Evolutionary conservation across 2,113 vertebrate genomes (phyloP).

Genomic region (Phaethon lepturus): DNA sequence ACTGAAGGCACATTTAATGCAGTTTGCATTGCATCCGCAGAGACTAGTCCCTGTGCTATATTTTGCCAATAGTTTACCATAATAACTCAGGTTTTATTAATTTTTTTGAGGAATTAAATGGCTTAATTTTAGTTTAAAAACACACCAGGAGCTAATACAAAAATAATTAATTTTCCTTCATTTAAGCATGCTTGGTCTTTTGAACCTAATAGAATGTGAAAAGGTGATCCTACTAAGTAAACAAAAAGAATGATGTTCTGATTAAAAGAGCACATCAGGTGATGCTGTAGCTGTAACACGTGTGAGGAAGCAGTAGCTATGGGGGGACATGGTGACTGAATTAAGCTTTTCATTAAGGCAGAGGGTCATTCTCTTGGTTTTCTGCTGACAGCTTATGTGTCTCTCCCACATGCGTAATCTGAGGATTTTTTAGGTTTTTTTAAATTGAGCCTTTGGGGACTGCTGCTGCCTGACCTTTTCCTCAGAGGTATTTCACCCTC

Average conservation of each 20-base stretch:
- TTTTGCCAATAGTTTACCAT: background rate
- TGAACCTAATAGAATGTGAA: background rate
- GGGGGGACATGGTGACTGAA: background rate
- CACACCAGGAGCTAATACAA: background rate
- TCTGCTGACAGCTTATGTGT: background rate
- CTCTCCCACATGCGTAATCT: background rate
- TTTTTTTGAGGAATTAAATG: background rate
- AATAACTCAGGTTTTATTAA: background rate
- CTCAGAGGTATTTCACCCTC: background rate
- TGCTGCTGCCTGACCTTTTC: background rate
- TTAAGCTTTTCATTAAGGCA: background rate
- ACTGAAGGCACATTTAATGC: background rate
- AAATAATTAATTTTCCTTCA: background rate
- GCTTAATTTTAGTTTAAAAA: background rate
- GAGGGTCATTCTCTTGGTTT: background rate
- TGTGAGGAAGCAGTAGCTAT: background rate
- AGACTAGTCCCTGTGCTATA: background rate
- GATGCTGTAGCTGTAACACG: background rate
- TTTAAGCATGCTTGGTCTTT: background rate
- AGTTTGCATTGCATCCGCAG: background rate
- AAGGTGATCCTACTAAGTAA: background rate
- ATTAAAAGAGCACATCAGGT: background rate
- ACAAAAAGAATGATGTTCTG: background rate
- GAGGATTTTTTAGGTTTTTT: background rate
- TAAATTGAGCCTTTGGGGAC: background rate